Evolutionary conservation across 1,140 invertebrate species (phyloP).

Genomic region (Ips nitidus): DNA sequence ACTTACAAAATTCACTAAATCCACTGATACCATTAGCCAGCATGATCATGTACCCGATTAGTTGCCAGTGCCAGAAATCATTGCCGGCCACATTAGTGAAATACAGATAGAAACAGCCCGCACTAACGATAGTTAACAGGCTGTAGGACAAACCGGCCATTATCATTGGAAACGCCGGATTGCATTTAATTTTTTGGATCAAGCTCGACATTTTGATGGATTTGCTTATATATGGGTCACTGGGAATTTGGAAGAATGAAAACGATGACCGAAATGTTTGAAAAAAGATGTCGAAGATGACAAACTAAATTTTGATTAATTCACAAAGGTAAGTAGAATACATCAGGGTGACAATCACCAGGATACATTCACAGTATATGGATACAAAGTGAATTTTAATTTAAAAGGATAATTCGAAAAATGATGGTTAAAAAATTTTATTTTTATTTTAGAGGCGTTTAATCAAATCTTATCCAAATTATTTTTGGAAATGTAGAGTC

Average conservation of each 20-base stretch:
- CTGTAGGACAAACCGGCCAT: conserved; percentile 20
- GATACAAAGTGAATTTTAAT: too few relatives aligned
- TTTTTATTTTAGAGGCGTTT: too few relatives aligned
- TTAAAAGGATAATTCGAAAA: too few relatives aligned
- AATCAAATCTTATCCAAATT: too few relatives aligned
- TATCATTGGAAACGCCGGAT: conserved; percentile 12
- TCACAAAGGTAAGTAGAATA: too few relatives aligned
- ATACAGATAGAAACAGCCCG: conserved; percentile 15
- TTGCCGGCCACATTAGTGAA: conserved; percentile 15
- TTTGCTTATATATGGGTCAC: background rate
- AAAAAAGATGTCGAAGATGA: background rate
- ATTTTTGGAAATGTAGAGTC: too few relatives aligned
- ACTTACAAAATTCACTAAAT: conserved; percentile 34
- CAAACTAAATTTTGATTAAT: too few relatives aligned
- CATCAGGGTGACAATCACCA: too few relatives aligned
- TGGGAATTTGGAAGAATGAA: conserved; percentile 12
- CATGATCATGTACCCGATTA: conserved; percentile 23
- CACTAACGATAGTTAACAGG: conserved; percentile 6
- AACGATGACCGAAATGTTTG: conserved; percentile 3
- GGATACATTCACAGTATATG: too few relatives aligned
- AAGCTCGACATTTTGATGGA: conserved; percentile 7
- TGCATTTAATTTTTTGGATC: conserved; percentile 4
- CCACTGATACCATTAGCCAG: conserved; percentile 15
- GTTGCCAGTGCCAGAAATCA: conserved; percentile 29
- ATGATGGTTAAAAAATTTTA: too few relatives aligned